These are phyloP conservation scores for Dysmachus trigonus DNA, from an alignment of 2,888 invertebrate species.

Conservation along the genomic window DNA sequence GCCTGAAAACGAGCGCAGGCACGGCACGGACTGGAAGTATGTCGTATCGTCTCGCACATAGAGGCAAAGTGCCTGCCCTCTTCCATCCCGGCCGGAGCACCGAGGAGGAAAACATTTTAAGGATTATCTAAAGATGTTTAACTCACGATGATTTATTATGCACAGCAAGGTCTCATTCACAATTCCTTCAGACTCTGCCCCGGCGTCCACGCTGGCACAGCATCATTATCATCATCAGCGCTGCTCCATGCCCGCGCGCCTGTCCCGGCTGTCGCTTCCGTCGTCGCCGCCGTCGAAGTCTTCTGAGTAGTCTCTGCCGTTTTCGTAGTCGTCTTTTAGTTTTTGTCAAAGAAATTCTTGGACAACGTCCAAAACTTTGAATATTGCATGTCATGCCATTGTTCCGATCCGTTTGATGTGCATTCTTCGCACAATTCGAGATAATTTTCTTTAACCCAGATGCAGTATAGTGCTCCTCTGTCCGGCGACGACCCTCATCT, in stretches of 20 bases:
- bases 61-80: not conserved
- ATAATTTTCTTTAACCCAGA: conserved; percentile 7
- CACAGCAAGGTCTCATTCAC: conserved; percentile 13
- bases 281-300: not conserved
- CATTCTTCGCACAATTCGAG: conserved; percentile 16
- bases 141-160: conserved; percentile 6
- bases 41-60: not conserved
- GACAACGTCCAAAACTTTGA: conserved; percentile 13
- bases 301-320: not conserved
- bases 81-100: not conserved
- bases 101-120: not conserved
- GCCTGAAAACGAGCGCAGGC: not conserved
- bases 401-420: conserved; percentile 13
- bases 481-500: not conserved
- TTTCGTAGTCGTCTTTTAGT: not conserved
- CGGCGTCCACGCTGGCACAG: not conserved
- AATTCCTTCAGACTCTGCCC: not conserved
- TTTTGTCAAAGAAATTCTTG: conserved; percentile 30
- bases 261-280: not conserved
- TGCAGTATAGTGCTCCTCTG: not conserved
- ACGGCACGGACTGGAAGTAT: not conserved
- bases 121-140: conserved; percentile 8
- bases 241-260: not conserved
- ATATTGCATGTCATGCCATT: conserved; percentile 33
- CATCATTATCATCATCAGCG: not conserved